Percentiles rank a stretch among this genome's conserved stretches.
These are phyloP conservation scores for Clistopyga incitator DNA, from an alignment of 2,888 invertebrate genomes.

Conservation along the genomic window DNA sequence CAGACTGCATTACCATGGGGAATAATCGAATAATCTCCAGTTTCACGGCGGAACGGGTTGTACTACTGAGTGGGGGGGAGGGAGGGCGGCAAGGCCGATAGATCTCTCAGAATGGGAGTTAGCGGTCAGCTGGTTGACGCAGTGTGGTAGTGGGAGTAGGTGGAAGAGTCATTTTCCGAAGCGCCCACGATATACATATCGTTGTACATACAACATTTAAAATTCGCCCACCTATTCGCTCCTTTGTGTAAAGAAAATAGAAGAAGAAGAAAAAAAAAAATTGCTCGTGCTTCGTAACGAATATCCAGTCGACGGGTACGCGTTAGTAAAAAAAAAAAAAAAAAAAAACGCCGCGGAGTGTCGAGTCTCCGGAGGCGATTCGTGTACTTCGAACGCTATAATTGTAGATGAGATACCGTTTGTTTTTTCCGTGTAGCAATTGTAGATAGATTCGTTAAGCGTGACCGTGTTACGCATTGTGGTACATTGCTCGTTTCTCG, in stretches of 20 bases:
- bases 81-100: not conserved
- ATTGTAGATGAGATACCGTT: conserved; percentile 32
- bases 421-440: conserved; percentile 16
- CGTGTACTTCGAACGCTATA: conserved; percentile 18
- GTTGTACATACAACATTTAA: conserved; percentile 45
- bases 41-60: too few relatives aligned
- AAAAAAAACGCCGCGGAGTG: conserved; percentile 24
- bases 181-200: conserved; percentile 53
- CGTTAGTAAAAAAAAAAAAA: conserved; percentile 23
- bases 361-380: not conserved
- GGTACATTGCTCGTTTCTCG: conserved; percentile 11
- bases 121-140: conserved; percentile 33
- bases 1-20: too few relatives aligned
- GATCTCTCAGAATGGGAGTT: conserved; percentile 24
- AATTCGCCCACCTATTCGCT: conserved; percentile 49
- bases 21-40: too few relatives aligned
- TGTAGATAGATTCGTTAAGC: conserved; percentile 25
- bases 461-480: conserved; percentile 22
- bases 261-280: conserved; percentile 12
- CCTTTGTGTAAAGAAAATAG: conserved; percentile 36
- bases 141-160: conserved; percentile 21
- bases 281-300: conserved; percentile 21
- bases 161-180: conserved; percentile 12
- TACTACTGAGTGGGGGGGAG: too few relatives aligned
- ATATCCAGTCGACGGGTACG: conserved; percentile 37